Percentiles rank a stretch among this genome's conserved stretches.
These are phyloP conservation scores for Apeira syringaria DNA, from an alignment of 2,888 invertebrate genomes.

Conservation along the genomic window DNA sequence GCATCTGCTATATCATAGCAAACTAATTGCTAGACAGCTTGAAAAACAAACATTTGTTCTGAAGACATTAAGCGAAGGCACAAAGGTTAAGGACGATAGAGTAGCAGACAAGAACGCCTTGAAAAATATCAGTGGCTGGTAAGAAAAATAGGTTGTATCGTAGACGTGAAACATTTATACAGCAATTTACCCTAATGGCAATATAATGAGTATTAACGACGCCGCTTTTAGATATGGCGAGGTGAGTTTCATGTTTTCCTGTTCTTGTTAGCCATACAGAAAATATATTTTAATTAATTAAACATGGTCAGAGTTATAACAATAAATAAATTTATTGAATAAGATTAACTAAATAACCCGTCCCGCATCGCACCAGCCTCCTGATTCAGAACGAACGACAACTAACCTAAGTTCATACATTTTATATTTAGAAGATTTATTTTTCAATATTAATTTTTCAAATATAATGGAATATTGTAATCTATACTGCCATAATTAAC, in stretches of 20 bases:
- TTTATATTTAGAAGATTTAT: no score
- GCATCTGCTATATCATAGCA: constrained; percentile 30
- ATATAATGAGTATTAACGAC: constrained; percentile 29
- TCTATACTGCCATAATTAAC: no score
- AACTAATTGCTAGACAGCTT: constrained; percentile 5
- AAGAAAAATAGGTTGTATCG: constrained; percentile 8
- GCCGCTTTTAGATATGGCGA: constrained; percentile 31
- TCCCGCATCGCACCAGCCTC: no score
- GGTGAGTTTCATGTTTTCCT: constrained; percentile 31
- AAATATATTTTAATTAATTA: no score
- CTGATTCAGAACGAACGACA: no score
- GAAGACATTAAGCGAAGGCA: constrained; percentile 8
- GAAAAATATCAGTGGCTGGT: constrained; percentile 10
- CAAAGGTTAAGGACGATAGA: constrained; percentile 20
- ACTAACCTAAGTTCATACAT: no score
- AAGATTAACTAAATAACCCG: no score
- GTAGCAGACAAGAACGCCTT: constrained; percentile 25
- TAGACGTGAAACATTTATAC: constrained; percentile 6
- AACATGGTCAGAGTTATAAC: no score
- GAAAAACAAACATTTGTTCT: constrained; percentile 7
- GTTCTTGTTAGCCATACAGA: constrained; percentile 20
- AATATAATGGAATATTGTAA: no score
- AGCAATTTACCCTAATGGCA: constrained; percentile 21
- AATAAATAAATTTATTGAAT: no score
- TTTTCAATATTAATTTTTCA: no score